Evolutionary conservation across 1,140 invertebrate species (phyloP).

Genomic region (Manduca sexta): DNA sequence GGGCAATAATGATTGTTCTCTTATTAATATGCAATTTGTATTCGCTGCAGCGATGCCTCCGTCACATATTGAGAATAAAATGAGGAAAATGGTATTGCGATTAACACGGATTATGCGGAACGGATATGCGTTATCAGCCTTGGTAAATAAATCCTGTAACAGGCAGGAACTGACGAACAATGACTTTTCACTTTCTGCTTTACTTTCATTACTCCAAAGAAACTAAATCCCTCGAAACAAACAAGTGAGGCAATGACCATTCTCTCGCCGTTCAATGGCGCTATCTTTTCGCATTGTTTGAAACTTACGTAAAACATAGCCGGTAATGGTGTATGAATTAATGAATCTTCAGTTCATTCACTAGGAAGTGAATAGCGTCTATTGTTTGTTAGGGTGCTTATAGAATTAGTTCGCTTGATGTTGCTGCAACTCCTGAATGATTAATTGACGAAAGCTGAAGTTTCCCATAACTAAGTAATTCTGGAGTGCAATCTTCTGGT

Average conservation of each 20-base stretch:
- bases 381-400: slow-evolving; percentile 46
- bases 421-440: no score
- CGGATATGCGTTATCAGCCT: no score
- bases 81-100: no score
- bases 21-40: no score
- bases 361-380: slow-evolving; percentile 47
- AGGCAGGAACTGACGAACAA: slow-evolving; percentile 21
- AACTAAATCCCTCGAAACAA: slow-evolving; percentile 47
- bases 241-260: slow-evolving; percentile 60
- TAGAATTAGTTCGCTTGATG: slow-evolving; percentile 9
- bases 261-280: slow-evolving; percentile 52
- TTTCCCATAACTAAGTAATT: no score
- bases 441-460: no score
- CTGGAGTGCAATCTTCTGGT: no score
- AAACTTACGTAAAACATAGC: slow-evolving; percentile 51
- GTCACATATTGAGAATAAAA: no score
- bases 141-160: no score
- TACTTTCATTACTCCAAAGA: slow-evolving; percentile 44
- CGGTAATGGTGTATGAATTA: slow-evolving; percentile 65
- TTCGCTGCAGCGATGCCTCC: no score
- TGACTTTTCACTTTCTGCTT: slow-evolving; percentile 31
- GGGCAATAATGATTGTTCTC: no score
- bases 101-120: no score
- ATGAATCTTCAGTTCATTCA: slow-evolving; percentile 42
- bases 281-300: slow-evolving; percentile 64